phyloP scores from a whole-genome alignment of 2,113 vertebrate genomes.

The Campylomormyrus numenius region DNA sequence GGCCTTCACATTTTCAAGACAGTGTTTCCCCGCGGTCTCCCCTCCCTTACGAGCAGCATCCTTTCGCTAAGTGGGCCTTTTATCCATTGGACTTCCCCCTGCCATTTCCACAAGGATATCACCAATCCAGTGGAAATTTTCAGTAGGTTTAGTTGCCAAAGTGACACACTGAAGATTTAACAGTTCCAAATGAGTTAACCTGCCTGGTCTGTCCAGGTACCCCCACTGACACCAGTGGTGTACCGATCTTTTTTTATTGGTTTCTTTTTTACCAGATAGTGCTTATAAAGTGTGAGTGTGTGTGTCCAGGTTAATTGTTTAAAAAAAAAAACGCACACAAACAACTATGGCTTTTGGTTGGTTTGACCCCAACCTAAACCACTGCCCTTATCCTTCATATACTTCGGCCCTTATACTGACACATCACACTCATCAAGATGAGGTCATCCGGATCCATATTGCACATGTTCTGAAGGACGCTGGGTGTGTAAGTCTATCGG shows the following conservation, averaged over 20 bases:
- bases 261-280: neutral
- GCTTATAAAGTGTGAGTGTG: neutral
- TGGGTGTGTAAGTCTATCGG: neutral
- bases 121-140: neutral
- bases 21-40: neutral
- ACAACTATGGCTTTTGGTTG: neutral
- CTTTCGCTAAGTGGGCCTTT: neutral
- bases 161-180: neutral
- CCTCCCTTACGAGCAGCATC: neutral
- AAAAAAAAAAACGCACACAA: neutral
- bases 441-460: slow-evolving; percentile 14
- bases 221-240: neutral
- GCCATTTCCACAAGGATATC: neutral
- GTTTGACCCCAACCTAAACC: neutral
- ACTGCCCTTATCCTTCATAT: neutral
- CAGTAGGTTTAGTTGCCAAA: neutral
- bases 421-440: neutral
- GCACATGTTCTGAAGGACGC: slow-evolving; percentile 17
- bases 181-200: neutral
- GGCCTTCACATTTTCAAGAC: neutral
- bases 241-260: neutral
- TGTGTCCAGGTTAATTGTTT: neutral
- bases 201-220: neutral
- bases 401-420: neutral
- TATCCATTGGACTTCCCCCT: neutral